Evolutionary conservation across 2,797 vertebrate species (phyloP).

Genomic region (Lepus townsendii): DNA sequence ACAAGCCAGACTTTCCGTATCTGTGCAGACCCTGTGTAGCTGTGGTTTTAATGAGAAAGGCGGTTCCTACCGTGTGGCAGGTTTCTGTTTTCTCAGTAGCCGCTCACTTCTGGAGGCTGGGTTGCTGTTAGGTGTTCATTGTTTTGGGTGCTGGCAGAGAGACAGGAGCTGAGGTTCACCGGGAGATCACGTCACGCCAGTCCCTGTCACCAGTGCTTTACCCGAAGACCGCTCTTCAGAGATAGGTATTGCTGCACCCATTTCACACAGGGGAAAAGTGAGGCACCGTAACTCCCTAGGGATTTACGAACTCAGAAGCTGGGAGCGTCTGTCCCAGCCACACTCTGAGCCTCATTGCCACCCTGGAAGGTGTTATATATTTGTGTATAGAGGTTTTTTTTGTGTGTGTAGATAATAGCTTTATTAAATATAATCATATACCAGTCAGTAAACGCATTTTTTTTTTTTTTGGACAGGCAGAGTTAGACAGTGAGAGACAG

Average conservation of each 20-base stretch:
- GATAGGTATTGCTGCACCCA: background rate
- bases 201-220: background rate
- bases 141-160: background rate
- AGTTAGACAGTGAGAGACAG: no score
- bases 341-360: background rate
- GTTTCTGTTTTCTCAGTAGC: background rate
- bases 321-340: background rate
- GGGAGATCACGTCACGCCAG: background rate
- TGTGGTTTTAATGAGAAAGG: background rate
- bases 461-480: no score
- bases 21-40: accelerated
- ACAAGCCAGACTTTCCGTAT: background rate
- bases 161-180: background rate
- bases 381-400: background rate
- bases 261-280: background rate
- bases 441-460: background rate
- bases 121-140: background rate
- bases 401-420: background rate
- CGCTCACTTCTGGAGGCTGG: background rate
- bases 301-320: background rate
- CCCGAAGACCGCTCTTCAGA: background rate
- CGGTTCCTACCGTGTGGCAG: no score
- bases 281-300: background rate
- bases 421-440: background rate
- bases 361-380: background rate